phyloP scores from a whole-genome alignment of 2,113 vertebrate genomes.

The Rissa tridactyla region DNA sequence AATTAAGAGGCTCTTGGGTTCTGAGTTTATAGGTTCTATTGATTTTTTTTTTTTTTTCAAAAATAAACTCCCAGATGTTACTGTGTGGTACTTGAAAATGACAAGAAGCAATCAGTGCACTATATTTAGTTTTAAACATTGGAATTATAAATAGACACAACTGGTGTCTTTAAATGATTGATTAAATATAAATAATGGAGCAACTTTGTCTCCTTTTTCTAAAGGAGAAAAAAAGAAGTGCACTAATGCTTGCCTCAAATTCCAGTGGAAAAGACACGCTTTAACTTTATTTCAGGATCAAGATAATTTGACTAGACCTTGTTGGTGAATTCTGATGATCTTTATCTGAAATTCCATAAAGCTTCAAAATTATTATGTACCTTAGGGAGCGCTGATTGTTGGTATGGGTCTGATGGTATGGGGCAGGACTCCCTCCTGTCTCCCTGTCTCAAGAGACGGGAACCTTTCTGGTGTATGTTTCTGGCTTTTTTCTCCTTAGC shows the following conservation, averaged over 20 bases:
- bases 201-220: neutral
- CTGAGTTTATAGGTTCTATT: neutral
- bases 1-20: neutral
- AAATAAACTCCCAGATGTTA: neutral
- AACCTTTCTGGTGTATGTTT: neutral
- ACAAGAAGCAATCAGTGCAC: slow-evolving; percentile 30
- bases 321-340: neutral
- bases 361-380: neutral
- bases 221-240: neutral
- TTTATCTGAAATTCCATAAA: neutral
- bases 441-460: neutral
- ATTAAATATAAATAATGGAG: slow-evolving; percentile 48
- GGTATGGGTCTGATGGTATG: neutral
- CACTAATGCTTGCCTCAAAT: neutral
- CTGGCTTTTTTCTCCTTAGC: neutral
- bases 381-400: neutral
- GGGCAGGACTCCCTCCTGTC: neutral
- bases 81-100: slow-evolving; percentile 3
- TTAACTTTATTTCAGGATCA: neutral
- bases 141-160: slow-evolving; percentile 32
- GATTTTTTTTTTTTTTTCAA: neutral
- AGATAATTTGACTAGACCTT: neutral
- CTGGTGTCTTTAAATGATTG: neutral
- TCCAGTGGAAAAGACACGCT: neutral
- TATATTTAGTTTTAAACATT: slow-evolving; percentile 32